Base-by-base conservation (phyloP, 2,888 invertebrate species). In the Saturnia pavonia region DNA sequence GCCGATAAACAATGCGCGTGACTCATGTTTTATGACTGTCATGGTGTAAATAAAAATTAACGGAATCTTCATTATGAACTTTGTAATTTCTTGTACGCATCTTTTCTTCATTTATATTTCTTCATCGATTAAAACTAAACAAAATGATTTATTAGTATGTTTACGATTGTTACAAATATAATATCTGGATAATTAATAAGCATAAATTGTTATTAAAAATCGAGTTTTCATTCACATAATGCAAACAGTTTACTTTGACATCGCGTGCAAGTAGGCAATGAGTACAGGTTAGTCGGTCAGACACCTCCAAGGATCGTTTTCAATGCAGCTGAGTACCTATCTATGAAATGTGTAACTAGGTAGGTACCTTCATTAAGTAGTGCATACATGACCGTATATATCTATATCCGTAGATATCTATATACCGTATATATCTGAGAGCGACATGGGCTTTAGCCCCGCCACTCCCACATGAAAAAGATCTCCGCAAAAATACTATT, bases 21-120 rank as follows among this genome's bases (percentile, higher is more conserved):
- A 65, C 40, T 65, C 65, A 65, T 40, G 65, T 65, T 65, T 40
- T 65, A 40, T 40, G 65, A 40, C 40, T 40, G 34, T 65, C n/a
- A 65, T 65, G 65, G 65, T 65, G 65, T 65, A 65, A 40, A 65
- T 65, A 40, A 65, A 65, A 65, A n/a, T 65, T 65, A 65, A 65
- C 65, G 65, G 65, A 65, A 65, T 65, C 40, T 42, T 67, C 34
- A 70, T n/a, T 60, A 67, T 45, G 51, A 16, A 40, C 40, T 65
- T 40, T n/a, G 40, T 65, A 65, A 40, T 63, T 34, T 34, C 34
- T 34, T 60, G 27, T 14, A 27, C 22, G 51, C n/a, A 45, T 51
- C n/a, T n/a, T 51, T n/a, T 51, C n/a, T 51, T 51, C n/a, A 45
- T 51, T 22, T 1, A 8, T 51, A n/a, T 51, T 51, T n/a, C 51